Evolutionary conservation across 2,797 vertebrate genomes (phyloP).

Genomic region (Pristis pectinata): DNA sequence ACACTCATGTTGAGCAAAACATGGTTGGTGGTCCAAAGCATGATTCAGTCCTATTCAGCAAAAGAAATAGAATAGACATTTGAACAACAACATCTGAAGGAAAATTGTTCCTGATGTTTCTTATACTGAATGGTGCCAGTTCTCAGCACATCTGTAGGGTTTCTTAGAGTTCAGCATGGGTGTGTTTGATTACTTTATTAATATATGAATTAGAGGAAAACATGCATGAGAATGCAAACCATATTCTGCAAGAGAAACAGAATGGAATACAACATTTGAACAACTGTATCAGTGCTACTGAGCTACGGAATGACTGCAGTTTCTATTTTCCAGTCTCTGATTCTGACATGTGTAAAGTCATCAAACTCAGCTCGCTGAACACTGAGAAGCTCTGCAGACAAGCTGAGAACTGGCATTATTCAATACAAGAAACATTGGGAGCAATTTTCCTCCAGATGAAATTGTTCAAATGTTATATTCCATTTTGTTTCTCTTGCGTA

Average conservation of each 20-base stretch:
- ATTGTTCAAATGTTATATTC: no score
- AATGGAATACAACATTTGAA: no score
- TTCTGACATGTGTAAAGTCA: neutral
- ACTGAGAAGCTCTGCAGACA: neutral
- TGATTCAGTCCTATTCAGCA: neutral
- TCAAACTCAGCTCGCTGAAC: neutral
- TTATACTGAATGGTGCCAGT: neutral
- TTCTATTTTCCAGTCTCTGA: neutral
- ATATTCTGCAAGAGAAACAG: no score
- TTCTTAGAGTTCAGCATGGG: neutral
- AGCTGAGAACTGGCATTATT: neutral
- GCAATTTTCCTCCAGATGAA: neutral
- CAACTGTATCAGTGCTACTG: no score
- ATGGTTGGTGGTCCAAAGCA: neutral
- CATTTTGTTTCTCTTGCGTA: no score
- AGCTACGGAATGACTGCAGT: no score
- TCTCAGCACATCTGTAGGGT: neutral
- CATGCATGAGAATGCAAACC: neutral
- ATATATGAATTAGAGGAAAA: neutral
- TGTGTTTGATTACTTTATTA: neutral
- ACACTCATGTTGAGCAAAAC: neutral
- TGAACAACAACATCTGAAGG: neutral
- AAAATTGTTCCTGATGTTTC: neutral
- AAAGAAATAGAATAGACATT: neutral
- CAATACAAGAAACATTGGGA: neutral